Evolutionary conservation across 2,797 vertebrate genomes (phyloP), one percentile per base, ranked within the genome.

Genomic region (Darevskia mixta): DNA sequence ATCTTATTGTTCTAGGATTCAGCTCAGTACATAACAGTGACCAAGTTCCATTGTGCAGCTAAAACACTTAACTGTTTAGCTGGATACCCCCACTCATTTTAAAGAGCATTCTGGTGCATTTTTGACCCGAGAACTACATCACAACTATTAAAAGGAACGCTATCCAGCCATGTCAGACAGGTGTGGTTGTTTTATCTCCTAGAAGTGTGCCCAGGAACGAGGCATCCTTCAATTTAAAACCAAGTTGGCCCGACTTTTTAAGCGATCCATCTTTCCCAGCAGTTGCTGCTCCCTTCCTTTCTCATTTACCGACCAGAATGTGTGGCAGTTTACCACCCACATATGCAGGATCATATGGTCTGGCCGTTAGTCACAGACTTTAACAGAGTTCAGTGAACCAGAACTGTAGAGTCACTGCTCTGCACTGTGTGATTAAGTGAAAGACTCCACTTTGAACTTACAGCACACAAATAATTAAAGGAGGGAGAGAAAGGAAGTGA

Each of bases 391-490:
- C 78, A 86, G 58, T 86, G 88, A 89, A 86, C 83, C 83, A 86
- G 83, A 64, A 69, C 32, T 67, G 83, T 81, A 77, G 69, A 89
- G 71, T 82, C 88, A 86, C 58, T 76, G 58, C 69, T 76, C 41
- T 81, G 4, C 72, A 85, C 77, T 25, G 29, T 82, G 76, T 86
- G 71, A 86, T 89, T 89, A 89, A 89, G 83, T 89, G 88, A 45
- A 86, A 86, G 38, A 81, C 75, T 76, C 83, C n/a, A 32, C 88
- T 89, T 82, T 85, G 83, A 89, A 89, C 79, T 89, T 55, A 35
- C 17, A 58, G 71, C 43, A 85, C 78, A 89, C 76, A 85, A 89
- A 85, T 86, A 89, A 89, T 86, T 89, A 76, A 76, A 85, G 35
- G 43, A 75, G 61, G 38, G 80, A 86, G 79, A 13, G 58, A 89